phyloP scores from a whole-genome alignment of 2,888 invertebrate species.

The Mechanitis messenoides region DNA sequence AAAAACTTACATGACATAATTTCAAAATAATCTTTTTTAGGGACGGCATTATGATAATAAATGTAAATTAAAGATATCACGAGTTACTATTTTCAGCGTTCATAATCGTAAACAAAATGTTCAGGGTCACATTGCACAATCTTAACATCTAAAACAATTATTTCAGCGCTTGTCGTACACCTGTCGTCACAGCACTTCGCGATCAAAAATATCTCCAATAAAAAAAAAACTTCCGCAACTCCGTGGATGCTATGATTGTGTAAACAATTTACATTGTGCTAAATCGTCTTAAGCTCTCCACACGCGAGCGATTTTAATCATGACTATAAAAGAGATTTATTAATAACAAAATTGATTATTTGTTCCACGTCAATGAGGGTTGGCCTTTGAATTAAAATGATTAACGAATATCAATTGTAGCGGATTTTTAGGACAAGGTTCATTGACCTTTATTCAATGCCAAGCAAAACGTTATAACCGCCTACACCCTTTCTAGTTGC shows the following conservation, averaged over 20 bases:
- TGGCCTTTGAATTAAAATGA: not conserved
- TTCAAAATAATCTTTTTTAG: slow-evolving; percentile 46
- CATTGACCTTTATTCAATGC: not conserved
- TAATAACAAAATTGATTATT: not conserved
- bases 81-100: slow-evolving; percentile 30
- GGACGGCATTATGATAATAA: slow-evolving; percentile 41
- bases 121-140: slow-evolving; percentile 48
- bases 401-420: not conserved
- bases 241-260: slow-evolving; percentile 35
- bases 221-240: slow-evolving; percentile 48
- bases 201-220: slow-evolving; percentile 42
- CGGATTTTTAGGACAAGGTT: not conserved
- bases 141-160: slow-evolving; percentile 34
- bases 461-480: not conserved
- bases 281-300: slow-evolving; percentile 23
- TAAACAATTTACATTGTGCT: slow-evolving; percentile 45
- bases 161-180: slow-evolving; percentile 27
- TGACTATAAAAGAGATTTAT: not conserved
- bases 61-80: slow-evolving; percentile 27
- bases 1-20: slow-evolving; percentile 45
- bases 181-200: slow-evolving; percentile 34
- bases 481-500: slow-evolving; percentile 1
- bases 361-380: not conserved
- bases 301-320: slow-evolving; percentile 14
- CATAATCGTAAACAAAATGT: slow-evolving; percentile 23